phyloP scores from a whole-genome alignment of 2,797 vertebrate genomes.

The Fratercula arctica region DNA sequence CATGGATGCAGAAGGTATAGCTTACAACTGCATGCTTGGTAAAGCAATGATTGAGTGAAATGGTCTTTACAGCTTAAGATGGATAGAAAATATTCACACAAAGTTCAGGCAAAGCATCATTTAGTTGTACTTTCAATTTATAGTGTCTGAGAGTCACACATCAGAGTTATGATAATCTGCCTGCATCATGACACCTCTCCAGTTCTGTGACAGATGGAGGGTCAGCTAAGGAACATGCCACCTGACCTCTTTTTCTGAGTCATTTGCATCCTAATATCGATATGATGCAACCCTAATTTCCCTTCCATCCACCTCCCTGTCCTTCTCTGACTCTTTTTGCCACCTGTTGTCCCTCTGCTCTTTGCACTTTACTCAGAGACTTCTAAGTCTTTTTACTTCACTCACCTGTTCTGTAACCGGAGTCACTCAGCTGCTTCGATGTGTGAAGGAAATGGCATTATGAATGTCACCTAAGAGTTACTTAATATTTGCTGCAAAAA shows the following conservation, averaged over 20 bases:
- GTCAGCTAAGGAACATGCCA: neutral
- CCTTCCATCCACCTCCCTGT: neutral
- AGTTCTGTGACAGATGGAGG: neutral
- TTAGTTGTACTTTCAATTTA: neutral
- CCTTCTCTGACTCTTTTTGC: neutral
- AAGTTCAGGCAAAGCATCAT: neutral
- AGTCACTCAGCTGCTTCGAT: neutral
- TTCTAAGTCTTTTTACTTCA: neutral
- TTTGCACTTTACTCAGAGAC: neutral
- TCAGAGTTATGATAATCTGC: neutral
- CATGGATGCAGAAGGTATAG: neutral
- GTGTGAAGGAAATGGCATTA: neutral
- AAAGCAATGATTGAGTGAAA: neutral
- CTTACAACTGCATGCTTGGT: neutral
- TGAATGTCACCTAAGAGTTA: neutral
- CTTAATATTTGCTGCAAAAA: neutral
- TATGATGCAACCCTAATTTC: neutral
- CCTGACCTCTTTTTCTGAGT: neutral
- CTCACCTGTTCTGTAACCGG: neutral
- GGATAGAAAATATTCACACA: neutral
- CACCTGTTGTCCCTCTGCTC: conserved; percentile 11
- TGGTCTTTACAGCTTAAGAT: neutral
- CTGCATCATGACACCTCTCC: neutral
- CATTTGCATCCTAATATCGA: neutral
- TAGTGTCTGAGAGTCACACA: neutral